These are phyloP conservation scores for Zaprionus bogoriensis DNA, from an alignment of 2,888 invertebrate species.

Conservation along the genomic window DNA sequence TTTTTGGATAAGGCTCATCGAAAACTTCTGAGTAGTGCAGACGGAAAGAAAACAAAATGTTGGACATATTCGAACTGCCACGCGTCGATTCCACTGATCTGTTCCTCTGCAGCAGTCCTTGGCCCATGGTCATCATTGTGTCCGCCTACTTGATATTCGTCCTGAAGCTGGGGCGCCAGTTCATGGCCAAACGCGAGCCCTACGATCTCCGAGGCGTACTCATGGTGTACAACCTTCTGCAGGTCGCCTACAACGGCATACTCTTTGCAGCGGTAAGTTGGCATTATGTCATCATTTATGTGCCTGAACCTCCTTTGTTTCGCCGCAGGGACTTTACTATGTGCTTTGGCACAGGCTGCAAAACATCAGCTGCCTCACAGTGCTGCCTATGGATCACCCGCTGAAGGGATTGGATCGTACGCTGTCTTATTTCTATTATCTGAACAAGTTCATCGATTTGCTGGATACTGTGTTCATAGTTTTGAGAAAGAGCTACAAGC, in stretches of 20 bases:
- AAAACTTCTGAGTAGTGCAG: neutral
- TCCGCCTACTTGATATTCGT: constrained; percentile 40
- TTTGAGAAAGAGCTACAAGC: constrained; percentile 50
- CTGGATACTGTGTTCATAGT: constrained; percentile 61
- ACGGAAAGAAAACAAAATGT: constrained; percentile 16
- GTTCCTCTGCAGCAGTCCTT: constrained; percentile 30
- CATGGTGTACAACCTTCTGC: constrained; percentile 38
- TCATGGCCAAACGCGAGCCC: constrained; percentile 37
- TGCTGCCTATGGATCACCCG: constrained; percentile 32
- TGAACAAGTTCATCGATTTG: constrained; percentile 52
- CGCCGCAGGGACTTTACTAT: constrained; percentile 16
- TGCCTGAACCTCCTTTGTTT: neutral
- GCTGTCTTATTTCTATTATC: constrained; percentile 51
- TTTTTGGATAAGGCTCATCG: too few relatives aligned
- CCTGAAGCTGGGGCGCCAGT: constrained; percentile 36
- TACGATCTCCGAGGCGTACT: constrained; percentile 35
- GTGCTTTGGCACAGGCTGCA: constrained; percentile 4
- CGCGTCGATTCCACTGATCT: constrained; percentile 32
- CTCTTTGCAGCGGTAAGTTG: constrained; percentile 35
- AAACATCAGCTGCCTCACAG: constrained; percentile 10
- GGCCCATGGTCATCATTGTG: constrained; percentile 31
- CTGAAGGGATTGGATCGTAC: constrained; percentile 42
- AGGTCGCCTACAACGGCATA: constrained; percentile 34
- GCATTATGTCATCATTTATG: neutral
- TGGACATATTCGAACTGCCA: constrained; percentile 17